Base-by-base conservation (phyloP, 2,888 invertebrate genomes). In the Limnephilus auricula region DNA sequence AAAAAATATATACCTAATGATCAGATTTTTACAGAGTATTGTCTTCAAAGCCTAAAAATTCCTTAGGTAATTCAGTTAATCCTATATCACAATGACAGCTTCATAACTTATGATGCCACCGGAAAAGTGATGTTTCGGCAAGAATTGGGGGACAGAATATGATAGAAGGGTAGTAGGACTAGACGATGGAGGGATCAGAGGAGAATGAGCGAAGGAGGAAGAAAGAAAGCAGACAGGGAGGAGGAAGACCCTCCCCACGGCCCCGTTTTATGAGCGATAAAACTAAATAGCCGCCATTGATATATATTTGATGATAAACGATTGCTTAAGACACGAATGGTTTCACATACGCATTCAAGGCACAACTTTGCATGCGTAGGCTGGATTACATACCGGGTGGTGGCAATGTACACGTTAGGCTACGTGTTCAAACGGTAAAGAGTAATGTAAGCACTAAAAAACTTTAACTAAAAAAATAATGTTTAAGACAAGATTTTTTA, bases 301-400 rank as follows among this genome's bases (percentile, higher is more conserved):
- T 91, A 90, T 92, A 92, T 88, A 88, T 92, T 91, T 91, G 92
- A 92, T 92, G 92, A 92, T 91, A 90, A 90, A 88, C 91, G 91
- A 92, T 91, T 91, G 88, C 88, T 91, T 50, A 31, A 31, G 50
- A 32, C 45, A 78, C 91, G 90, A 91, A 86, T 89, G 91, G 89
- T 89, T 91, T 89, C 92, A 91, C 90, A 92, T 90, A 40, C 90
- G 90, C 65, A 85, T 86, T 86, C 84, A 91, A n/a, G 65, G 83
- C 91, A 84, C 82, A 82, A 31, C 79, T 92, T 92, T 92, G 92
- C 92, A 91, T 91, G 87, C 86, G 91, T 85, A 50, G 85, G 89
- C 91, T 82, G 80, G 18, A 84, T 79, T 79, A 89, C 45, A 85
- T 40, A 90, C 83, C n/a, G 82, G 87, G 50, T 50, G 50, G 50